These are phyloP conservation scores for Dolichopus griseipennis DNA, from an alignment of 2,888 invertebrate genomes.

Conservation along the genomic window DNA sequence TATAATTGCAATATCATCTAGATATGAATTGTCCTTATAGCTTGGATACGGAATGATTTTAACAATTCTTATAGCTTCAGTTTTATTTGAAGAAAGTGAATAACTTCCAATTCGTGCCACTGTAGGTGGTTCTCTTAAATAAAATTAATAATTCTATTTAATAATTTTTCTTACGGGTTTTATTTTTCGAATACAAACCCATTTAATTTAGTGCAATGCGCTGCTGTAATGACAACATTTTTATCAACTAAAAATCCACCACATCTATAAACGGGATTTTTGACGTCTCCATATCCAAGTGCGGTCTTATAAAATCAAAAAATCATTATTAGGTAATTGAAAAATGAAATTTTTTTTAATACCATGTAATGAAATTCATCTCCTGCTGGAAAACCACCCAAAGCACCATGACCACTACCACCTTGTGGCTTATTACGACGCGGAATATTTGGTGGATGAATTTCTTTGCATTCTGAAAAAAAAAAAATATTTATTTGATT, in stretches of 20 bases:
- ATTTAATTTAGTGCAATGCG: slow-evolving; percentile 22
- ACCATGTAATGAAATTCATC: no score
- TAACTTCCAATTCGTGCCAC: slow-evolving; percentile 22
- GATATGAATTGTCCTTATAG: slow-evolving; percentile 11
- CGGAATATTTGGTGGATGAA: no score
- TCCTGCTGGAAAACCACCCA: no score
- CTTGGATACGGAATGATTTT: slow-evolving; percentile 19
- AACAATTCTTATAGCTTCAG: slow-evolving; percentile 16
- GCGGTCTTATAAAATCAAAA: no score
- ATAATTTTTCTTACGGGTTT: neutral
- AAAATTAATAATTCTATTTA: neutral
- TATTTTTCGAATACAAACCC: slow-evolving; percentile 18
- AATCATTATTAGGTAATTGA: no score
- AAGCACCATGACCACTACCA: no score
- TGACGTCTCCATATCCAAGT: no score
- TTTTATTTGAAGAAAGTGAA: slow-evolving; percentile 16
- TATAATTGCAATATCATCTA: slow-evolving; percentile 13
- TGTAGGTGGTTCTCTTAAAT: slow-evolving; percentile 20
- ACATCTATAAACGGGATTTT: slow-evolving; percentile 14
- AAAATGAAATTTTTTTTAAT: no score
- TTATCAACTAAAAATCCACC: slow-evolving; percentile 21
- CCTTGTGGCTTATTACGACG: no score
- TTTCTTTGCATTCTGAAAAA: no score
- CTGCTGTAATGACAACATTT: slow-evolving; percentile 21
- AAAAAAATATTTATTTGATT: no score